These are phyloP conservation scores for Potorous gilbertii DNA, from an alignment of 2,797 vertebrate genomes.

Conservation along the genomic window DNA sequence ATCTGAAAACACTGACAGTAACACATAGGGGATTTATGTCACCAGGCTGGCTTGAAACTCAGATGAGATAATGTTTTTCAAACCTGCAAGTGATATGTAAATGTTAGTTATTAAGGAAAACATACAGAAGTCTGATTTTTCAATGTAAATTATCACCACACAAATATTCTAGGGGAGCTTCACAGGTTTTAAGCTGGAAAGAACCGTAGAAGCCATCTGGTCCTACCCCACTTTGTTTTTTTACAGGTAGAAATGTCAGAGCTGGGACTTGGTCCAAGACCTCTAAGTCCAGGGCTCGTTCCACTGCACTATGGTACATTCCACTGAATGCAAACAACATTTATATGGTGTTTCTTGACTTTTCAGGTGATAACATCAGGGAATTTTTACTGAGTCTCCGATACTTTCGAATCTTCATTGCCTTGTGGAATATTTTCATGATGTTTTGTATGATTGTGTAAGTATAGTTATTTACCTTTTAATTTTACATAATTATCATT, in stretches of 20 bases:
- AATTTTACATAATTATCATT: fast-evolving
- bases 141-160: neutral
- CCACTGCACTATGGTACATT: neutral
- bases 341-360: slow-evolving; percentile 9
- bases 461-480: slow-evolving; percentile 80
- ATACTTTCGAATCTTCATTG: slow-evolving; percentile 98
- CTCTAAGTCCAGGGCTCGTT: neutral
- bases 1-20: neutral
- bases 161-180: neutral
- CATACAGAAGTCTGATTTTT: neutral
- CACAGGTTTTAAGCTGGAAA: neutral
- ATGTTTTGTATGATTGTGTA: slow-evolving; percentile 99
- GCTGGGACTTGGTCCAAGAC: neutral
- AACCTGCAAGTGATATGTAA: neutral
- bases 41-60: neutral
- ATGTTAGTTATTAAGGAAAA: neutral
- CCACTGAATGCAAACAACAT: neutral
- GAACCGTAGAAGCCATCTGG: neutral
- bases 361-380: slow-evolving; percentile 95
- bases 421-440: slow-evolving; percentile 98
- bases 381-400: slow-evolving; percentile 97
- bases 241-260: neutral
- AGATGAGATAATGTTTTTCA: neutral
- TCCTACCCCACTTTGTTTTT: neutral
- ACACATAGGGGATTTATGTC: neutral